Percentiles rank a stretch among this genome's conserved stretches.
Conservation (phyloP, 1,140 invertebrate genomes). For the Dendrolimus kikuchii region DNA sequence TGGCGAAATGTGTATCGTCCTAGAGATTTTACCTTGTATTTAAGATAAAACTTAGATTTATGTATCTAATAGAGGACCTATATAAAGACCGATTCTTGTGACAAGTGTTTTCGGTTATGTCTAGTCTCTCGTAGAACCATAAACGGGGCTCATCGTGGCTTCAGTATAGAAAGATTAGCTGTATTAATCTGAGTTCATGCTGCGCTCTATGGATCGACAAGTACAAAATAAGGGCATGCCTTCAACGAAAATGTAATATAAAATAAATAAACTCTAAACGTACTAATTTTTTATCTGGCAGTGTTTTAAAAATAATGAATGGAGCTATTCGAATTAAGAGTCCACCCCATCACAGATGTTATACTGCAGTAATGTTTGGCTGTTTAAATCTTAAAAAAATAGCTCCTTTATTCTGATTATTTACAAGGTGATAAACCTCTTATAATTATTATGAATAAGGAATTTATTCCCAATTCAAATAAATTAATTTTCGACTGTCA, state of each 20-base stretch:
- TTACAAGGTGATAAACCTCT: too few species aligned
- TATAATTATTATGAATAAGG: too few species aligned
- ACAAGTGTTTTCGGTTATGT: conserved; percentile 57
- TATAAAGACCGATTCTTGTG: conserved; percentile 49
- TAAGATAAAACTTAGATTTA: conserved; percentile 62
- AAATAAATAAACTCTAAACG: conserved; percentile 6
- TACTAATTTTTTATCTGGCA: conserved; percentile 1
- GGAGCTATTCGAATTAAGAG: too few species aligned
- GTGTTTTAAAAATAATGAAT: not conserved
- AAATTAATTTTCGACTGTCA: too few species aligned
- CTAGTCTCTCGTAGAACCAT: conserved; percentile 57
- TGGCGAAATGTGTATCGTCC: conserved; percentile 66
- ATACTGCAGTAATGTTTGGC: too few species aligned
- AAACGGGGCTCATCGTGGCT: conserved; percentile 28
- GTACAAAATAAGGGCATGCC: conserved; percentile 61
- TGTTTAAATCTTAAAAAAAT: too few species aligned
- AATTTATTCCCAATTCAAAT: too few species aligned
- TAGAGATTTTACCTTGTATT: conserved; percentile 69
- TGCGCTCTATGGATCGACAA: conserved; percentile 54
- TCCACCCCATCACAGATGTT: too few species aligned
- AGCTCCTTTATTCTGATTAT: too few species aligned
- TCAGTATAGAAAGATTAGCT: conserved; percentile 28
- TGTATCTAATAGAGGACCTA: conserved; percentile 53
- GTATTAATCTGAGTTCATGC: conserved; percentile 31
- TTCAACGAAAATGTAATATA: conserved; percentile 35